Evolutionary conservation across 2,888 invertebrate genomes (phyloP).

Genomic region (Syrista parreyssii): DNA sequence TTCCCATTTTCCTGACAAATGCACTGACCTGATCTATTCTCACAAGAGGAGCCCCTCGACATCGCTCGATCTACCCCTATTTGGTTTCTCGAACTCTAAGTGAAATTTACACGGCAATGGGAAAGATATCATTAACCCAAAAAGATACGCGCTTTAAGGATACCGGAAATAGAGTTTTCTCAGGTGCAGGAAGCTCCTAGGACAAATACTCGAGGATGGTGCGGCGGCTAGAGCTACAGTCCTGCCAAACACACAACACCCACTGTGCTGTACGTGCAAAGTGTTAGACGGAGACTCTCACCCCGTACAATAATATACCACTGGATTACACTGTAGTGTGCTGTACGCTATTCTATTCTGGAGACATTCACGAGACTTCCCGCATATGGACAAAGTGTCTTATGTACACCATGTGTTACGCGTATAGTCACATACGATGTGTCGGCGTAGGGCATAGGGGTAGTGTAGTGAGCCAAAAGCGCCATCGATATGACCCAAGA

Average conservation of each 20-base stretch:
- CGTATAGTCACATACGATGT: neutral
- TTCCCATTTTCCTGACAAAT: neutral
- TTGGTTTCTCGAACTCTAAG: neutral
- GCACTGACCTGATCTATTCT: neutral
- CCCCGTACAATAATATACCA: constrained; percentile 5
- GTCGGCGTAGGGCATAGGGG: neutral
- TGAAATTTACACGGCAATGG: neutral
- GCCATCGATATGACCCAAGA: neutral
- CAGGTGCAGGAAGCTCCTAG: constrained; percentile 14
- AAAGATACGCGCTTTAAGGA: neutral
- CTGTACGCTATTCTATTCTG: neutral
- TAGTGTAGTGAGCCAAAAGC: neutral
- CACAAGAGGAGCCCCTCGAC: neutral
- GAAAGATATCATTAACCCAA: neutral
- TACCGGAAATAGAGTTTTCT: constrained; percentile 3
- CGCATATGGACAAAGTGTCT: neutral
- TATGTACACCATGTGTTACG: neutral
- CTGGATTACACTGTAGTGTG: neutral
- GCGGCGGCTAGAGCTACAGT: neutral
- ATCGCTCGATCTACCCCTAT: neutral
- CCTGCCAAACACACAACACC: neutral
- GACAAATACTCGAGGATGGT: constrained; percentile 14
- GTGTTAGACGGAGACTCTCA: neutral
- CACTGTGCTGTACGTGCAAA: neutral
- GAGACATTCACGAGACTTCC: neutral